Evolutionary conservation across 2,113 vertebrate genomes (phyloP).

Genomic region (Hemichromis elongatus): DNA sequence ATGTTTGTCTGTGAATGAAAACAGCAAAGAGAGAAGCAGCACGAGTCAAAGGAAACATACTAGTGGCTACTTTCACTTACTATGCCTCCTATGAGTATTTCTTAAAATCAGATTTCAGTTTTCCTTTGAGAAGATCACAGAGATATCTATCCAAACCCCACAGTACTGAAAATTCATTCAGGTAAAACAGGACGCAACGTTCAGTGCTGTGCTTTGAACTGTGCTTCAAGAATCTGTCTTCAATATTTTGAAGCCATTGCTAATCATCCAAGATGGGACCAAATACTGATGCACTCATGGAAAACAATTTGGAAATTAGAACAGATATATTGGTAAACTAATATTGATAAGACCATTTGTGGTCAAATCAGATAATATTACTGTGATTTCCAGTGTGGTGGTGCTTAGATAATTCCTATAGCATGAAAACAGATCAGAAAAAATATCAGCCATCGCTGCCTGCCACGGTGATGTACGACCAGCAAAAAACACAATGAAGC

Average conservation of each 20-base stretch:
- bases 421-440: background rate
- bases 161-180: background rate
- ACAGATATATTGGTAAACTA: background rate
- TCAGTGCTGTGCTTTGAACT: background rate
- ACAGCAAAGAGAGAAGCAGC: background rate
- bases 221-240: background rate
- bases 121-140: background rate
- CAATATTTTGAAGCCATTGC: background rate
- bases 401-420: background rate
- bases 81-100: background rate
- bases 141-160: background rate
- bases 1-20: background rate
- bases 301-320: background rate
- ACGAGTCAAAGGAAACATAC: slow-evolving; percentile 6
- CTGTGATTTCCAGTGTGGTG: background rate
- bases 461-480: slow-evolving; percentile 12
- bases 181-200: background rate
- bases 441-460: background rate
- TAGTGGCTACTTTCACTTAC: slow-evolving; percentile 16
- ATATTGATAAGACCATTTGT: background rate
- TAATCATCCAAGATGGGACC: background rate
- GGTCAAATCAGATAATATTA: background rate
- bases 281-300: background rate
- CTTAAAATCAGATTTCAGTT: background rate
- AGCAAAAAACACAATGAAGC: background rate